phyloP scores from a whole-genome alignment of 1,140 invertebrate species.

The Zaprionus ornatus region DNA sequence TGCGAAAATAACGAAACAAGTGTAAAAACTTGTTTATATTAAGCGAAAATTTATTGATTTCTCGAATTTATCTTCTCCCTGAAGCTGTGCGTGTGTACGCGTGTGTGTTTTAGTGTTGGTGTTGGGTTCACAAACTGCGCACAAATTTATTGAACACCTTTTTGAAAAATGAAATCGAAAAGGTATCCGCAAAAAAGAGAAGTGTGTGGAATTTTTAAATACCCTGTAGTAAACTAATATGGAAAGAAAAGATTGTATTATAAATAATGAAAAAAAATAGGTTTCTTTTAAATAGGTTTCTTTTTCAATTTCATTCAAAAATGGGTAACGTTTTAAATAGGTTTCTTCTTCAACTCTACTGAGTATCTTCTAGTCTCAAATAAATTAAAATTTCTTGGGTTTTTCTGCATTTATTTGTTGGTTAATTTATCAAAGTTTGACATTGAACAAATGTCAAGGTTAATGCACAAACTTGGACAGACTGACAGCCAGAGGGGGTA shows the following conservation, averaged over 20 bases:
- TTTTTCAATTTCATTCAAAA: too few species aligned
- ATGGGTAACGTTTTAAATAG: too few species aligned
- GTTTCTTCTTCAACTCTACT: background rate
- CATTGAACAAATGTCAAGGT: conserved; percentile 52
- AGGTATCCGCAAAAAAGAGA: background rate
- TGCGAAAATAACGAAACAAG: conserved; percentile 7
- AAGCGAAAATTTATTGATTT: conserved; percentile 44
- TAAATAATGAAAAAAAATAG: background rate
- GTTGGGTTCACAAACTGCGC: conserved; percentile 20
- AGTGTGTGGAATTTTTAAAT: background rate
- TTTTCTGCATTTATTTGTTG: conserved; percentile 13
- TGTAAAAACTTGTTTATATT: conserved; percentile 30
- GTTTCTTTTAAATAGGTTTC: too few species aligned
- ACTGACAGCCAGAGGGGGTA: background rate
- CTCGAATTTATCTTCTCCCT: conserved; percentile 12
- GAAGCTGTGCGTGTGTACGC: background rate
- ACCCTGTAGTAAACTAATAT: background rate
- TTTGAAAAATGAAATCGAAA: background rate
- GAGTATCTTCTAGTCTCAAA: background rate
- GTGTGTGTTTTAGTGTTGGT: background rate
- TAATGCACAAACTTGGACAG: conserved; percentile 22
- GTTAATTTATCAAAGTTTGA: conserved; percentile 41
- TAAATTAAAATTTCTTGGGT: background rate
- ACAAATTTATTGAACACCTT: conserved; percentile 26
- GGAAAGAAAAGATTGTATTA: background rate